Evolutionary conservation across 2,888 invertebrate genomes (phyloP).

Genomic region (Falcaria lacertinaria): DNA sequence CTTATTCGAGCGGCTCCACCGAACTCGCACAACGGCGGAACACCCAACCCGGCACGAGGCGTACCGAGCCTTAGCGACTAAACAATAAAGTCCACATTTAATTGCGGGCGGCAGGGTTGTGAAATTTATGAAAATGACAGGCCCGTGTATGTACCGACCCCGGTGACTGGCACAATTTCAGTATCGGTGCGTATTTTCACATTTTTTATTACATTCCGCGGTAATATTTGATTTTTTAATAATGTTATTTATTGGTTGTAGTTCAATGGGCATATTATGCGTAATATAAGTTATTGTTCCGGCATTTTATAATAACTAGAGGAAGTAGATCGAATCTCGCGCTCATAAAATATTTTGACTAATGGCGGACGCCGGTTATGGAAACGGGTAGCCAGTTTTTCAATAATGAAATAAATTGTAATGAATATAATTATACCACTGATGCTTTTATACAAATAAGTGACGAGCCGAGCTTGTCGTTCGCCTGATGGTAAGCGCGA

Average conservation of each 20-base stretch:
- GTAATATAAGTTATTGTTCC: background rate
- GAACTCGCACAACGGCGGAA: slow-evolving; percentile 27
- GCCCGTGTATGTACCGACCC: slow-evolving; percentile 49
- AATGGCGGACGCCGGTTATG: too few relatives aligned
- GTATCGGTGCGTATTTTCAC: slow-evolving; percentile 68
- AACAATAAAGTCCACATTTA: slow-evolving; percentile 51
- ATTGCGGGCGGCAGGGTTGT: slow-evolving; percentile 49
- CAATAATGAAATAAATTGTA: too few relatives aligned
- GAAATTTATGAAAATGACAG: slow-evolving; percentile 71
- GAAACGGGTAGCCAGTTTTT: too few relatives aligned
- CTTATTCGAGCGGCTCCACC: slow-evolving; percentile 52
- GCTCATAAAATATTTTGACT: background rate
- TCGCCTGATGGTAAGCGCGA: too few relatives aligned
- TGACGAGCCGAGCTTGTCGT: too few relatives aligned
- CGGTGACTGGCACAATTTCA: slow-evolving; percentile 74
- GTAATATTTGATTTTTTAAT: slow-evolving; percentile 33
- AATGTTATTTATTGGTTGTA: slow-evolving; percentile 1
- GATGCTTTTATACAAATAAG: too few relatives aligned
- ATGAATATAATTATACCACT: too few relatives aligned
- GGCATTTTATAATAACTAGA: background rate
- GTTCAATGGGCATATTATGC: background rate
- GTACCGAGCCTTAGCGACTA: slow-evolving; percentile 48
- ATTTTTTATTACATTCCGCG: slow-evolving; percentile 65
- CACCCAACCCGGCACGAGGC: slow-evolving; percentile 34
- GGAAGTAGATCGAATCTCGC: background rate